Base-by-base conservation (phyloP, 1,140 invertebrate species). In the Aethina tumida region DNA sequence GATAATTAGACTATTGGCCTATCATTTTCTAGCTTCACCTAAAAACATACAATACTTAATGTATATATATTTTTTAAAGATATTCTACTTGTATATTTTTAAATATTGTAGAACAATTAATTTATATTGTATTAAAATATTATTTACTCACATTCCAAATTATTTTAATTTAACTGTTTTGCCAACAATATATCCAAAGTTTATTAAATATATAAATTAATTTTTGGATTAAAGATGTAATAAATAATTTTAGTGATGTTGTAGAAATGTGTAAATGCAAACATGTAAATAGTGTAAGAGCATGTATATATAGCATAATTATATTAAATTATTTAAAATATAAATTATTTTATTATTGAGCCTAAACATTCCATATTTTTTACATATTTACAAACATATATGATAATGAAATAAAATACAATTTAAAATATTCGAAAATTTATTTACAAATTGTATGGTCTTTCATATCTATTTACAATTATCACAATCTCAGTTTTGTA, bases 31-130 rank as follows among this genome's bases (percentile, higher is more conserved):
- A 39, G 37, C 28, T 39, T 39, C 17, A 12, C 28, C 24, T 20
- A 28, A 20, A 37, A 25, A 25, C 16, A 36, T 37, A 25, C 8
- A 10, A 10, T 26, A 26, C 14, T 38, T 28, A 38, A 39, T 39
- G 37, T 39, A 39, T 29, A 35, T 35, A 35, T 25, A n/a, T n/a
- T 35, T 35, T 35, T 37, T 37, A 16, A 37, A 38, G 21, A 38
- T 19, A 18, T 31, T 13, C n/a, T 26, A 26, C 13, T 26, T 26
- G 24, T 5, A 26, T 10, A 26, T 26, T 26, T 26, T 10, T 26
- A 26, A 26, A 26, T 13, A 26, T 26, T 26, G n/a, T 13, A 26
- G 14, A 26, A 26, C 13, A 26, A 10, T 26, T 26, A 13, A 26
- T 26, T 26, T 26, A 26, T 10, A 26, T n/a, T 13, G 14, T 26